A percentile compares a stretch with the other conserved stretches of the same genome.
Evolutionary conservation across 2,888 invertebrate species (phyloP).

Genomic region (Drosophila basisetae): DNA sequence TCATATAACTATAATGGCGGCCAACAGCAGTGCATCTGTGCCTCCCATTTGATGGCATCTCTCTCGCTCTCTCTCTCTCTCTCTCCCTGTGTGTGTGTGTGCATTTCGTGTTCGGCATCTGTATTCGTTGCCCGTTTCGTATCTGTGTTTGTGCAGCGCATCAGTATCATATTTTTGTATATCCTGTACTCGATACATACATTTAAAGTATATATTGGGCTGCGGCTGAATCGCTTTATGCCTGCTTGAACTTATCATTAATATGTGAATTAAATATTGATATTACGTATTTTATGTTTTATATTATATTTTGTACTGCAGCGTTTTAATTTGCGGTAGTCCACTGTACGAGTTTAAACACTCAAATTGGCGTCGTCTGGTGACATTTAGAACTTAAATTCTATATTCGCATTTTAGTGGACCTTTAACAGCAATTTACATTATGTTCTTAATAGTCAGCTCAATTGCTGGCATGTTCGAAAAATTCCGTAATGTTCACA

Average conservation of each 20-base stretch:
- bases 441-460: neutral
- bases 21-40: constrained; percentile 29
- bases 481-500: neutral
- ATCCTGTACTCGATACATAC: constrained; percentile 3
- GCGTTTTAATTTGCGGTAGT: neutral
- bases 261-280: neutral
- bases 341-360: neutral
- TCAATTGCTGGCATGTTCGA: neutral
- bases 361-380: neutral
- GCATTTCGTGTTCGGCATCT: constrained; percentile 10
- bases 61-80: neutral
- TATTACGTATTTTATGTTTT: neutral
- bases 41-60: neutral
- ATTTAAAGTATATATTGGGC: neutral
- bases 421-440: neutral
- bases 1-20: constrained; percentile 42
- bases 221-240: neutral
- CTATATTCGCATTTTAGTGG: neutral
- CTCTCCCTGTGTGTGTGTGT: neutral
- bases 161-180: constrained; percentile 7
- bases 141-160: constrained; percentile 28
- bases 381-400: neutral
- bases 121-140: constrained; percentile 8
- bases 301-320: neutral
- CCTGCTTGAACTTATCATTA: neutral